Conservation (phyloP, 2,797 vertebrate species). For the Pipistrellus pipistrellus region DNA sequence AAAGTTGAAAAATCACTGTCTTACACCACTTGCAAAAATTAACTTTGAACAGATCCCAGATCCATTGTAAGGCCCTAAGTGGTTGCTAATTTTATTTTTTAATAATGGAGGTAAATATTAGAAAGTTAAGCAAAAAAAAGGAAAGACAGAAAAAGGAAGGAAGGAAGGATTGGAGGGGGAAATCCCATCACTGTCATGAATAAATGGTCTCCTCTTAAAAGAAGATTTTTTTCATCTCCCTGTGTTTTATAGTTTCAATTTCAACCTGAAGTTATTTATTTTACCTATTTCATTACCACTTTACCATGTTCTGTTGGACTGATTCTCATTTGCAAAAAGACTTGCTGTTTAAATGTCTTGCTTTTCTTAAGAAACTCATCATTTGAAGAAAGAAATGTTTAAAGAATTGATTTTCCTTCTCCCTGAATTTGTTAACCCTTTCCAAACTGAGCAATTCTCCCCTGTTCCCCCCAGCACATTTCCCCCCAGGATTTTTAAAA, state of each 20-base stretch:
- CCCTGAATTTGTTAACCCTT: not conserved
- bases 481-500: not conserved
- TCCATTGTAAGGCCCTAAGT: not conserved
- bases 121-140: not conserved
- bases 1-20: not conserved
- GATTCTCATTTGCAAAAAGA: not conserved
- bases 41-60: not conserved
- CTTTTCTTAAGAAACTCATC: slow-evolving; percentile 44
- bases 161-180: not conserved
- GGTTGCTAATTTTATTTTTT: not conserved
- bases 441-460: not conserved
- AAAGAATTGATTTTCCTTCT: not conserved
- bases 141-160: not conserved
- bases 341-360: not conserved
- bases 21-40: not conserved
- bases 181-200: not conserved
- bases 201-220: not conserved
- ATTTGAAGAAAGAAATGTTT: not conserved
- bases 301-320: not conserved
- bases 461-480: not conserved
- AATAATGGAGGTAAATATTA: not conserved
- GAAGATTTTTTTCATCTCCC: not conserved
- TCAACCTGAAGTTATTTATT: not conserved
- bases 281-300: not conserved
- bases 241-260: not conserved